A percentile compares a stretch with the other conserved stretches of the same genome.
phyloP scores from a whole-genome alignment of 2,113 vertebrate species.

The Varanus salvator region DNA sequence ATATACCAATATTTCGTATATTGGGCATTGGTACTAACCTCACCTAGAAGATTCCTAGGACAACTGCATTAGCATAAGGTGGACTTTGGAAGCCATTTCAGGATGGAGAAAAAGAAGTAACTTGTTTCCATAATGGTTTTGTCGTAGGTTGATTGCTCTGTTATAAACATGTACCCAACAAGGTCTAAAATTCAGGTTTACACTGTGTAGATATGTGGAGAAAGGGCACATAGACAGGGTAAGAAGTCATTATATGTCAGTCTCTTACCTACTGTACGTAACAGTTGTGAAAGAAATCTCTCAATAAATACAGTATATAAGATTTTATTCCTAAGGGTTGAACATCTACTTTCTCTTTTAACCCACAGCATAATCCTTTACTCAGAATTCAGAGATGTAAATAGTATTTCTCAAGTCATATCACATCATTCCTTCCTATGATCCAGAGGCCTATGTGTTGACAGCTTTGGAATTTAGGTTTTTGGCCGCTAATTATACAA shows the following conservation, averaged over 20 bases:
- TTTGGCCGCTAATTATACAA: conserved; percentile 41
- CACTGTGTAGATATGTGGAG: background rate
- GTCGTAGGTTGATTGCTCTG: background rate
- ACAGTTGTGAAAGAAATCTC: background rate
- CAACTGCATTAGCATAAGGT: background rate
- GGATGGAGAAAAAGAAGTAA: background rate
- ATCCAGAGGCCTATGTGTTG: conserved; percentile 46
- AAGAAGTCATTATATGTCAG: background rate
- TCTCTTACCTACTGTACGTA: background rate
- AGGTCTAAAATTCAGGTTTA: background rate
- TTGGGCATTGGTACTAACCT: background rate
- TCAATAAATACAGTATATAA: background rate
- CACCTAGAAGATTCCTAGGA: background rate
- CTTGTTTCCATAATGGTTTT: background rate
- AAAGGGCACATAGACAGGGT: background rate
- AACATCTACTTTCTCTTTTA: background rate
- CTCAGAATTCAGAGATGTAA: background rate
- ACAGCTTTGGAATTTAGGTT: conserved; percentile 50
- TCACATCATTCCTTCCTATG: conserved; percentile 36
- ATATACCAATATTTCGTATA: background rate
- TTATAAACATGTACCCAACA: background rate
- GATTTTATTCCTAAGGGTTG: conserved; percentile 4
- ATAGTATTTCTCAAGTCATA: conserved; percentile 29
- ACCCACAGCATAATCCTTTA: background rate
- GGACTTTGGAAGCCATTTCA: background rate